Conservation (phyloP, 1,140 invertebrate genomes). For the Drosophila navojoa region DNA sequence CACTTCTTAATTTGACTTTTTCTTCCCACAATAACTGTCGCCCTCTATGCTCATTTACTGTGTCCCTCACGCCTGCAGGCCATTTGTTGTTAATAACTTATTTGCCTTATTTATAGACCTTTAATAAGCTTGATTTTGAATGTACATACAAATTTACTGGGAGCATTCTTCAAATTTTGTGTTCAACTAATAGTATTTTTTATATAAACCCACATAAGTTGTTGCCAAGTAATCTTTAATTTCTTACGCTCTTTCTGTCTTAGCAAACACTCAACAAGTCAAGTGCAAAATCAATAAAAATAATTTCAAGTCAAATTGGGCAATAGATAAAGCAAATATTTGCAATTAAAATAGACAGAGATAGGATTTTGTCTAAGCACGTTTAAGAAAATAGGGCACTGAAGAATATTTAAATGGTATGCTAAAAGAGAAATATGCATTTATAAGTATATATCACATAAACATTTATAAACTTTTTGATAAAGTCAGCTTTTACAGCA, state of each 20-base stretch:
- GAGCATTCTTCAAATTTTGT: too few species aligned
- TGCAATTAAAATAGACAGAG: background rate
- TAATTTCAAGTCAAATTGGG: constrained; percentile 3
- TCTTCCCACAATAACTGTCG: background rate
- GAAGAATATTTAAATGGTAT: too few species aligned
- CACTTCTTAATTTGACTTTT: constrained; percentile 71
- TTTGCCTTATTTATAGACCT: background rate
- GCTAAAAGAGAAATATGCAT: too few species aligned
- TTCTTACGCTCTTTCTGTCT: background rate
- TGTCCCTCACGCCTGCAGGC: background rate
- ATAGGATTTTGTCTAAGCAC: background rate
- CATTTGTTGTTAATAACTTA: background rate
- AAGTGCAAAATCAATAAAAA: background rate
- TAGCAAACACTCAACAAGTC: constrained; percentile 4
- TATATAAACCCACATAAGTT: too few species aligned
- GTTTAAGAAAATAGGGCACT: background rate
- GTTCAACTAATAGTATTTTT: too few species aligned
- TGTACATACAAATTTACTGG: too few species aligned
- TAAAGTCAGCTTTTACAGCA: too few species aligned
- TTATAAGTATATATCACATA: too few species aligned
- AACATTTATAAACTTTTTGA: too few species aligned
- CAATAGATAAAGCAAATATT: constrained; percentile 5
- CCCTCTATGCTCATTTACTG: background rate
- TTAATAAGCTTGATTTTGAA: background rate
- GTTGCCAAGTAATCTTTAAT: background rate